Evolutionary conservation across 2,113 vertebrate species (phyloP), one percentile per base, ranked within the genome.

Genomic region (Lepidothrix coronata): DNA sequence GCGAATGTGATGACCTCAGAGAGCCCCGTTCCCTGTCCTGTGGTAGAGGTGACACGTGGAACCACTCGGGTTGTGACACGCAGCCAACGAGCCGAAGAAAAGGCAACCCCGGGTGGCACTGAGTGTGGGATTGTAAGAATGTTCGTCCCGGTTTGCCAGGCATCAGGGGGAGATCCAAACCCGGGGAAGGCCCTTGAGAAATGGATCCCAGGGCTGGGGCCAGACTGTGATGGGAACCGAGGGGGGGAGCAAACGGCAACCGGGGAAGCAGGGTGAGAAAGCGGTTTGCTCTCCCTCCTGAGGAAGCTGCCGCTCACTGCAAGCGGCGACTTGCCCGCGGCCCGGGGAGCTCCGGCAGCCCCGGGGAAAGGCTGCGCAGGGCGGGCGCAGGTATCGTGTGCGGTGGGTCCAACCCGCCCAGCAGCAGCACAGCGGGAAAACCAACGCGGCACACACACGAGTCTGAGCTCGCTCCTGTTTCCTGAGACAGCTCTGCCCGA

Each of bases 381-480:
- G 90, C 85, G 43, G 95, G 98, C 96, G 86, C 17, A 95, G 93
- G 84, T 87, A 44, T 43, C 98, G 98, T 97, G 98, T 98, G 91
- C 95, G 95, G 98, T 98, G 98, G 98, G 98, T 95, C 84, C 39
- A 58, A 67, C 85, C 43, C 31, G 35, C 94, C 91, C 90, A 54
- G 98, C 97, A 97, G 97, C 96, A 92, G 97, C 95, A 92, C 77
- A 65, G 74, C 94, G 91, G 96, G 95, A 97, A 97, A 97, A 93
- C 66, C 77, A 96, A 97, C 44, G 93, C 84, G 97, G 92, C 97
- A 89, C 88, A 3, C 54, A 22, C 96, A 95, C 92, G 51, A 7
- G 78, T 95, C 97, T 97, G 93, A 91, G 81, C 72, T 91, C 28
- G 2, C 75, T 75, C 74, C 9, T 8, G 5, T 75, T 57, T 84